A percentile compares a stretch with the other conserved stretches of the same genome.
These are phyloP conservation scores for Craseonycteris thonglongyai DNA, from an alignment of 2,113 vertebrate species.

Conservation along the genomic window DNA sequence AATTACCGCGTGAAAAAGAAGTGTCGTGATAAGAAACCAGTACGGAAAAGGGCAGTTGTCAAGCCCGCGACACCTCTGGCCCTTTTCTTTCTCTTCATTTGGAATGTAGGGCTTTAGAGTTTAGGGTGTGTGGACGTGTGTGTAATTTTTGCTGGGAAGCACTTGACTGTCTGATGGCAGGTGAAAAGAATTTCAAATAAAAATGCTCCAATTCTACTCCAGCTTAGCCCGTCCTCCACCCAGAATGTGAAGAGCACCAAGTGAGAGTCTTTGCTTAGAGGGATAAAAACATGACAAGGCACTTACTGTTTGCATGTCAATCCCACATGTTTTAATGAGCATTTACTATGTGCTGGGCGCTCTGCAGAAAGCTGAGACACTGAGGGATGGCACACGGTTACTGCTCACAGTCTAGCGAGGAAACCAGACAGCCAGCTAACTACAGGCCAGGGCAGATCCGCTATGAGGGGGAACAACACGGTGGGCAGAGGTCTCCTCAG, in stretches of 20 bases:
- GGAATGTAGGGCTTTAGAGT: neutral
- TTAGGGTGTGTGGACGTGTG: neutral
- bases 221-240: neutral
- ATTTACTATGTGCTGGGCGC: fast-evolving
- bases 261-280: neutral
- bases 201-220: neutral
- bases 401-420: neutral
- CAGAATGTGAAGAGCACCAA: neutral
- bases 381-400: neutral
- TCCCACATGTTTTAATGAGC: neutral
- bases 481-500: neutral
- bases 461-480: neutral
- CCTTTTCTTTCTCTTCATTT: neutral
- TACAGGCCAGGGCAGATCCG: neutral
- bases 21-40: neutral
- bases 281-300: neutral
- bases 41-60: neutral
- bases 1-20: neutral
- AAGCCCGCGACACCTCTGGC: neutral
- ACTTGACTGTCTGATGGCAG: neutral
- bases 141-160: neutral
- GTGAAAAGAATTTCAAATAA: neutral
- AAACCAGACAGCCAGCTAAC: too few species aligned
- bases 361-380: neutral
- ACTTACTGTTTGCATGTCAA: fast-evolving